phyloP scores from a whole-genome alignment of 2,797 vertebrate genomes.

The Coluber constrictor region DNA sequence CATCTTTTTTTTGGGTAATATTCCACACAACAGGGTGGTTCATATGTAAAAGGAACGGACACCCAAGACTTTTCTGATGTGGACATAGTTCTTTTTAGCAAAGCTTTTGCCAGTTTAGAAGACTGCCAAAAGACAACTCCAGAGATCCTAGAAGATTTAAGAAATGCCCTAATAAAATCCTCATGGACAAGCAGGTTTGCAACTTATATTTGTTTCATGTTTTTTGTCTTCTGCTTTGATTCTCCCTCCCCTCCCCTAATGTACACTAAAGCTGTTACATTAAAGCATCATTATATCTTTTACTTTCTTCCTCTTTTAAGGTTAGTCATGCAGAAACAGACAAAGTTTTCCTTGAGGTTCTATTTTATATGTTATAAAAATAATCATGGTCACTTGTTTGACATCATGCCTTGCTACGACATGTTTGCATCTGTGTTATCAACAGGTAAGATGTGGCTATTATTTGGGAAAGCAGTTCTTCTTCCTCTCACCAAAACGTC shows the following conservation, averaged over 20 bases:
- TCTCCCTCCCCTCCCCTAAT: not conserved
- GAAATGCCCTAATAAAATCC: constrained; percentile 23
- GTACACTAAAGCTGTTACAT: not conserved
- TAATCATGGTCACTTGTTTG: constrained; percentile 36
- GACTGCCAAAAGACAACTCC: constrained; percentile 31
- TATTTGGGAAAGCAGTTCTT: not conserved
- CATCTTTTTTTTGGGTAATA: not conserved
- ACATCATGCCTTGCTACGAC: constrained; percentile 36
- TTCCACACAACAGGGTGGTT: constrained; percentile 33
- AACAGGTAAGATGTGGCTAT: constrained; percentile 17
- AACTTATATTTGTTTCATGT: not conserved
- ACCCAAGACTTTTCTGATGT: constrained; percentile 37
- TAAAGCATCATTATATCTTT: not conserved
- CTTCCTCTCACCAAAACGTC: too few relatives aligned
- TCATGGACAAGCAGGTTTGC: constrained; percentile 25
- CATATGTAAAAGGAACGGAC: constrained; percentile 43
- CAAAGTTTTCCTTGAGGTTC: constrained; percentile 35
- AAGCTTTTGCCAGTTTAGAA: constrained; percentile 31
- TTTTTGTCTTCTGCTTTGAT: not conserved
- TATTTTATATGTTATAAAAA: constrained; percentile 39
- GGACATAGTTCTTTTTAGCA: constrained; percentile 38
- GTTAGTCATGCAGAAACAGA: constrained; percentile 38
- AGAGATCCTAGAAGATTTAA: constrained; percentile 19
- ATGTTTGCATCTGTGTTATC: constrained; percentile 20
- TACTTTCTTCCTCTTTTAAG: constrained; percentile 6